Conservation (phyloP, 2,888 invertebrate species). For the Drosophila antonietae region DNA sequence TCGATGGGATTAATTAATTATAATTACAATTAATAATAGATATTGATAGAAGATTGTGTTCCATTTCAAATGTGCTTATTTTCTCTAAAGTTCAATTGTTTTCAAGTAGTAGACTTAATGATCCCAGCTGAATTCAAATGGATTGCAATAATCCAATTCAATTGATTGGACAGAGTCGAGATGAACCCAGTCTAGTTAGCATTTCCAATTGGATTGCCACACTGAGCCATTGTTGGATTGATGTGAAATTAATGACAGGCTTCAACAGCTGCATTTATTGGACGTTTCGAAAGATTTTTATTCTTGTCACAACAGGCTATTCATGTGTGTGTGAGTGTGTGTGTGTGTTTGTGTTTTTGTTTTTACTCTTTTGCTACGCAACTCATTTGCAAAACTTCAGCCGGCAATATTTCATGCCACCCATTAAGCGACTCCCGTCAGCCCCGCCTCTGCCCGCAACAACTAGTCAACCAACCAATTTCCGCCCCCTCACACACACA, state of each 20-base stretch:
- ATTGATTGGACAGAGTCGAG: slow-evolving; percentile 38
- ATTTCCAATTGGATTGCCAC: slow-evolving; percentile 18
- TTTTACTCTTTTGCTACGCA: slow-evolving; percentile 67
- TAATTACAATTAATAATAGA: no score
- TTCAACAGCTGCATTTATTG: slow-evolving; percentile 50
- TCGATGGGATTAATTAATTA: background rate
- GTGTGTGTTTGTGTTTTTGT: slow-evolving; percentile 52
- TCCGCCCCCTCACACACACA: slow-evolving; percentile 71
- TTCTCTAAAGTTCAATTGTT: background rate
- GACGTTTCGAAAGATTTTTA: slow-evolving; percentile 30
- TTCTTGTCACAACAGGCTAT: slow-evolving; percentile 33
- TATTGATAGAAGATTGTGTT: background rate
- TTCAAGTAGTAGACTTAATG: background rate
- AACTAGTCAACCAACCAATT: slow-evolving; percentile 50
- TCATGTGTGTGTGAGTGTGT: slow-evolving; percentile 4
- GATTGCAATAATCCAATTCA: slow-evolving; percentile 46
- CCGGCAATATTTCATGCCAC: slow-evolving; percentile 78
- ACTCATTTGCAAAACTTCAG: slow-evolving; percentile 76
- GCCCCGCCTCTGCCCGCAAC: slow-evolving; percentile 4
- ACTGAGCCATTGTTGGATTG: slow-evolving; percentile 45
- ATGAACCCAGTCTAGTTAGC: slow-evolving; percentile 21
- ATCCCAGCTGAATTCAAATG: slow-evolving; percentile 24
- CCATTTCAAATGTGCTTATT: no score
- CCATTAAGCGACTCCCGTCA: slow-evolving; percentile 54
- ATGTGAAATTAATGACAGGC: slow-evolving; percentile 54